These are phyloP conservation scores for Glaucidium brasilianum DNA, from an alignment of 2,113 vertebrate species.

Conservation along the genomic window DNA sequence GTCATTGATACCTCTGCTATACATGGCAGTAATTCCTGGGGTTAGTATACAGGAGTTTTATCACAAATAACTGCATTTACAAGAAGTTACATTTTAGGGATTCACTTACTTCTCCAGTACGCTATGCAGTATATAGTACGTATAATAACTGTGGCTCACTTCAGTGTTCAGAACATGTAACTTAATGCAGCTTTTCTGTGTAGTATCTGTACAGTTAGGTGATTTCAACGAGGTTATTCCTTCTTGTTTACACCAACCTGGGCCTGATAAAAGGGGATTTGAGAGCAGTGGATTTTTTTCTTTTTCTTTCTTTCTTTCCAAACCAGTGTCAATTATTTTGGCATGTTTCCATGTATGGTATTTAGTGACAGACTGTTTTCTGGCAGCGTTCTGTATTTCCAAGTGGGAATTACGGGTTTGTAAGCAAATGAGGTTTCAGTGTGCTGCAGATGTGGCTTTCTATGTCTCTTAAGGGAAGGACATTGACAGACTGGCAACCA, in stretches of 20 bases:
- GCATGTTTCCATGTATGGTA: constrained; percentile 60
- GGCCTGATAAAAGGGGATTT: neutral
- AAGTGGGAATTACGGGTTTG: constrained; percentile 67
- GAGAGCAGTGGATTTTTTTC: neutral
- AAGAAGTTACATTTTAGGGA: neutral
- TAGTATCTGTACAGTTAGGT: neutral
- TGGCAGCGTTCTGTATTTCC: constrained; percentile 66
- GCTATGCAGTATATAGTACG: neutral
- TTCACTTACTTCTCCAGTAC: neutral
- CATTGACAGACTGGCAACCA: constrained; percentile 67
- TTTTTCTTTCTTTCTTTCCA: neutral
- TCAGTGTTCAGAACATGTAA: neutral
- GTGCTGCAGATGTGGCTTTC: constrained; percentile 74
- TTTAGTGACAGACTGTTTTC: constrained; percentile 69
- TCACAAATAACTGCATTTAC: neutral
- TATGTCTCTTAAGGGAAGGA: constrained; percentile 65
- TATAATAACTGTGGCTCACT: neutral
- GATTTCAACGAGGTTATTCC: neutral
- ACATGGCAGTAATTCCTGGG: neutral
- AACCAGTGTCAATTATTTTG: constrained; percentile 65
- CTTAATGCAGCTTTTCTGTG: neutral
- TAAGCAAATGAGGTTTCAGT: constrained; percentile 74
- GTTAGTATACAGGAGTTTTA: neutral
- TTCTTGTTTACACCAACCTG: neutral
- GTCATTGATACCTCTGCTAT: neutral